Evolutionary conservation across 2,797 vertebrate genomes (phyloP).

Genomic region (Crypturellus tataupa): DNA sequence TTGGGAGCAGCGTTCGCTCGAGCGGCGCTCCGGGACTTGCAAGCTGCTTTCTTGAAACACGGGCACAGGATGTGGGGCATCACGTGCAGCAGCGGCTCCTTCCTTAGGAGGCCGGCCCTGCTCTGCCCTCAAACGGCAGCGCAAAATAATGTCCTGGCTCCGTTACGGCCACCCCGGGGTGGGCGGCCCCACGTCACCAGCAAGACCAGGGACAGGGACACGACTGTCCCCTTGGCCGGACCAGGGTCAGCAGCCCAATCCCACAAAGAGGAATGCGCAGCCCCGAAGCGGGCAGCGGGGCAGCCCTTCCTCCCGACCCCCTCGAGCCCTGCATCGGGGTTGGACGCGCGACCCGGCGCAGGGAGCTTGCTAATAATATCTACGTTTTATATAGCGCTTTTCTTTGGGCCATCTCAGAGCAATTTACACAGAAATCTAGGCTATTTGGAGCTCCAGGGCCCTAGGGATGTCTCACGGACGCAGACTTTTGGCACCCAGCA

Average conservation of each 20-base stretch:
- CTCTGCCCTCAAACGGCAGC: neutral
- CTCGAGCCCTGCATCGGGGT: neutral
- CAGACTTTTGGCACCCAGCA: slow-evolving; percentile 25
- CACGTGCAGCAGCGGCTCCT: neutral
- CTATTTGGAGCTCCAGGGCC: slow-evolving; percentile 62
- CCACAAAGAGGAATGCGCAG: neutral
- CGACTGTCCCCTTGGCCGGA: neutral
- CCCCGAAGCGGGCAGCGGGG: neutral
- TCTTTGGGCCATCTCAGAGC: neutral
- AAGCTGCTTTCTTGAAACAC: neutral
- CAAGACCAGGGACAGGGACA: neutral
- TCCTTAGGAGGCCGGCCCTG: neutral
- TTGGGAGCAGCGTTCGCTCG: neutral
- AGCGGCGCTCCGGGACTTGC: neutral
- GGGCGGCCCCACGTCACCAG: too few relatives aligned
- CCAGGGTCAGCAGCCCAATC: neutral
- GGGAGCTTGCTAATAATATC: slow-evolving; percentile 6
- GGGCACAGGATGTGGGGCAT: slow-evolving; percentile 7
- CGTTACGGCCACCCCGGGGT: neutral
- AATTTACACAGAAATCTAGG: neutral
- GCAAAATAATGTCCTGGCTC: neutral
- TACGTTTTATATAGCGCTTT: neutral
- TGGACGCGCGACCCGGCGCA: slow-evolving; percentile 24
- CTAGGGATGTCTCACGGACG: slow-evolving; percentile 51
- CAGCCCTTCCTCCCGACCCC: slow-evolving; percentile 23